Evolutionary conservation across 2,113 vertebrate genomes (phyloP).

Genomic region (Mustela nigripes): DNA sequence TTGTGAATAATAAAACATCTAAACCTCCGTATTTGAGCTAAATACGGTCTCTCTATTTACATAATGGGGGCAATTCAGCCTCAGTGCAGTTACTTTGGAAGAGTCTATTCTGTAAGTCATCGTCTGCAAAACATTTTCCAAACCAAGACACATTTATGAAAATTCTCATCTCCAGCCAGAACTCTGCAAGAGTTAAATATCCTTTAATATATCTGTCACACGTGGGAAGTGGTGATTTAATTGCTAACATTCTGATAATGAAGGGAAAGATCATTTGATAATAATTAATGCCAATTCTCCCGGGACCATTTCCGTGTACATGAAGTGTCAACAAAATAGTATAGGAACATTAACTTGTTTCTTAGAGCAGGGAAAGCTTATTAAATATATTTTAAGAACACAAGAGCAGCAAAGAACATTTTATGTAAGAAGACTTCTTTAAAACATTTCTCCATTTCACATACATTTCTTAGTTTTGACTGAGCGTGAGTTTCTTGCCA

Average conservation of each 20-base stretch:
- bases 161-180: conserved; percentile 70
- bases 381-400: conserved; percentile 74
- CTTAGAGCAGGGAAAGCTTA: conserved; percentile 73
- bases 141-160: conserved; percentile 61
- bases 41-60: not conserved
- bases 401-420: conserved; percentile 68
- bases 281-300: conserved; percentile 83
- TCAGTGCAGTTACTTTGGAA: not conserved
- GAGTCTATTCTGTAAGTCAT: not conserved
- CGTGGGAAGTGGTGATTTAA: conserved; percentile 76
- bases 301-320: conserved; percentile 74
- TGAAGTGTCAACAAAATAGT: conserved; percentile 75
- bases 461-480: not conserved
- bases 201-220: conserved; percentile 67
- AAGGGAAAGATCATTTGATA: conserved; percentile 81
- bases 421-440: not conserved
- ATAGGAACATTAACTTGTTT: conserved; percentile 71
- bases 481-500: not conserved
- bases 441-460: not conserved
- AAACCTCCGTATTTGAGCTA: no score
- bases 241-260: conserved; percentile 73
- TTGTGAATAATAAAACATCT: not conserved
- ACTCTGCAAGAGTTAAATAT: conserved; percentile 78
- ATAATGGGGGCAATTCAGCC: not conserved
- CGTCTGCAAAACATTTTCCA: conserved; percentile 14